These are phyloP conservation scores for Mystacides longicornis DNA, from an alignment of 2,888 invertebrate species.

Conservation along the genomic window DNA sequence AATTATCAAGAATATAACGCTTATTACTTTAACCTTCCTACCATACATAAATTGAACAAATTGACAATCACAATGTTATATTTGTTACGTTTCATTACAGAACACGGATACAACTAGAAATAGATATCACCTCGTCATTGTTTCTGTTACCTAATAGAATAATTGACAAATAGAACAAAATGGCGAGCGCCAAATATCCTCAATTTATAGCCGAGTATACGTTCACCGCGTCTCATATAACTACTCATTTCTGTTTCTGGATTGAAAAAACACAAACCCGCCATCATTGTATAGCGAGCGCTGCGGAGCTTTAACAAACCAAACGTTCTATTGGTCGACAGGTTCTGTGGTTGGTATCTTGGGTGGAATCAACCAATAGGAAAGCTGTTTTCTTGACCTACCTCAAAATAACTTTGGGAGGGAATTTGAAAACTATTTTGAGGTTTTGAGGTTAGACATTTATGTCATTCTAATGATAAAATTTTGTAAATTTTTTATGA, in stretches of 20 bases:
- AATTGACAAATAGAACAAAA: conserved; percentile 45
- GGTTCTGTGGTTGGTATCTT: background rate
- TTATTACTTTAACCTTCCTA: conserved; percentile 13
- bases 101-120: conserved; percentile 15
- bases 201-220: conserved; percentile 48
- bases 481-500: no score
- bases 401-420: background rate
- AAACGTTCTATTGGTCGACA: conserved; percentile 5
- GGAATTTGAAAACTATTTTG: background rate
- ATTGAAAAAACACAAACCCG: conserved; percentile 49
- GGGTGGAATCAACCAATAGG: conserved; percentile 5
- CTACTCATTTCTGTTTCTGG: conserved; percentile 47
- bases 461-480: no score
- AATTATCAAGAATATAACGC: conserved; percentile 15
- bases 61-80: conserved; percentile 19
- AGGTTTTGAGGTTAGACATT: background rate
- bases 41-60: conserved; percentile 20
- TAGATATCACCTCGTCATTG: conserved; percentile 12
- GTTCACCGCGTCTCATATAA: conserved; percentile 44
- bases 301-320: background rate
- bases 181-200: conserved; percentile 47
- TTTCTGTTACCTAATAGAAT: conserved; percentile 42
- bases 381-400: background rate
- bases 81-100: conserved; percentile 19
- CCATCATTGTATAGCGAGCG: conserved; percentile 32